Evolutionary conservation across 2,113 vertebrate genomes (phyloP), one percentile per base, ranked within the genome.

Genomic region (Microcebus ravelobensis): DNA sequence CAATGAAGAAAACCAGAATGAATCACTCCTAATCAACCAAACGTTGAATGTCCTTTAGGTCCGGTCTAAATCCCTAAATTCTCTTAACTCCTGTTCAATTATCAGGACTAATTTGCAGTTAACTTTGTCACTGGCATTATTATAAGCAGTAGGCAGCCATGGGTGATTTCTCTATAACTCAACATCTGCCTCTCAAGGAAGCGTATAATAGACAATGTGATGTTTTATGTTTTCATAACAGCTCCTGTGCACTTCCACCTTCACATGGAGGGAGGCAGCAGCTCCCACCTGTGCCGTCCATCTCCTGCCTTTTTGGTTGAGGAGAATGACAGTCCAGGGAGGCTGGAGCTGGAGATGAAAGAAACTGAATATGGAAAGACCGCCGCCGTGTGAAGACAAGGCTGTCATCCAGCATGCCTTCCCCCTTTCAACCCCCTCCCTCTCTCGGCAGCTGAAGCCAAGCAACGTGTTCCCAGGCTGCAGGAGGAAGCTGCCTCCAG

Each of bases 361-460:
- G 21, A 59, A 85, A 68, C 2, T 25, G 73, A 63, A 21, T 23
- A 13, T 3, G 21, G 15, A 71, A 39, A 45, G 42, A 63, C 4
- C 9, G 21, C 4, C 9, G 21, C 8, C 13, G 5, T 81, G 5
- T 21, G 36, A 88, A 61, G 52, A 52, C 4, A 29, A 34, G 36
- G 17, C 15, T 36, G 8, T 11, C 29, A 45, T 15, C 31, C 7
- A 5, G n/a, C 7, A 17, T n/a, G 23, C 7, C 55, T 10, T 25
- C 18, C 59, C 10, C 1, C 8, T 1, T 14, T 6, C 50, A 17
- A 15, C 14, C 29, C 5, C 34, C 2, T 8, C 10, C 11, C n/a
- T 2, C 1, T 20, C 45, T 68, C 20, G 11, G 15, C 21, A 17
- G 20, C 25, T 27, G 55, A 90, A 87, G 57, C 8, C 50, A 70